A percentile compares a stretch with the other conserved stretches of the same genome.
These are phyloP conservation scores for Tuta absoluta DNA, from an alignment of 2,888 invertebrate genomes.

Conservation along the genomic window DNA sequence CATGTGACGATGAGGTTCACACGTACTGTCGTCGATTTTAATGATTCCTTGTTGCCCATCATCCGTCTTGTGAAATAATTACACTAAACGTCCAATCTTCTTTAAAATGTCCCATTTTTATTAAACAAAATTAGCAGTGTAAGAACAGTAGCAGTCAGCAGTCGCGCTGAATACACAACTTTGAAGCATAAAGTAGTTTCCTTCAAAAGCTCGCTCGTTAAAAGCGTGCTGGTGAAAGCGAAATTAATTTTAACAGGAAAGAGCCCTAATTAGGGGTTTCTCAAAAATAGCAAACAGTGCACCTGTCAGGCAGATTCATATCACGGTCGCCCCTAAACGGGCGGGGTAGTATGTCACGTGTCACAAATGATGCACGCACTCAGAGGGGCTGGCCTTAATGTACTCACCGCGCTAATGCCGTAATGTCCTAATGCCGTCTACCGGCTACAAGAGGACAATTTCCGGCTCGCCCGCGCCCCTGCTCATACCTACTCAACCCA, in stretches of 20 bases:
- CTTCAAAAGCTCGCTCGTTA: slow-evolving; percentile 12
- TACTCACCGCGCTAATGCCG: slow-evolving; percentile 48
- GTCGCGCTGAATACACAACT: background rate
- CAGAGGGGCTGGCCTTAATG: slow-evolving; percentile 59
- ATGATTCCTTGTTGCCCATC: slow-evolving; percentile 29
- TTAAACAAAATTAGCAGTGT: background rate
- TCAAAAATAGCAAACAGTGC: slow-evolving; percentile 31
- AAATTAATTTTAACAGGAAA: slow-evolving; percentile 9
- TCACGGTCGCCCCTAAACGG: slow-evolving; percentile 12
- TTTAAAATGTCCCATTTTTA: slow-evolving; percentile 52
- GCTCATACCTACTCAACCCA: slow-evolving; percentile 41
- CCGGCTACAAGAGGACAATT: slow-evolving; percentile 74
- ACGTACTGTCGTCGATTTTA: slow-evolving; percentile 40
- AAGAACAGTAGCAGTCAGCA: background rate
- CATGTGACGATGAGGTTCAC: slow-evolving; percentile 62
- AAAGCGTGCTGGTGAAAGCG: slow-evolving; percentile 16
- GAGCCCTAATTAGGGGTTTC: slow-evolving; percentile 12
- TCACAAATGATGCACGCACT: slow-evolving; percentile 65
- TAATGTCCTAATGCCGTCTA: slow-evolving; percentile 63
- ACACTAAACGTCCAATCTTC: slow-evolving; percentile 3
- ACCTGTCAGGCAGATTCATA: slow-evolving; percentile 34
- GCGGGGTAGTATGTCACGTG: slow-evolving; percentile 58
- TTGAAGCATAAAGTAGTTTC: slow-evolving; percentile 7
- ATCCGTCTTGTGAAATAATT: slow-evolving; percentile 29
- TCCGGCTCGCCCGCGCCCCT: slow-evolving; percentile 58